These are phyloP conservation scores for Eufriesea mexicana DNA, from an alignment of 1,140 invertebrate species.

Conservation along the genomic window DNA sequence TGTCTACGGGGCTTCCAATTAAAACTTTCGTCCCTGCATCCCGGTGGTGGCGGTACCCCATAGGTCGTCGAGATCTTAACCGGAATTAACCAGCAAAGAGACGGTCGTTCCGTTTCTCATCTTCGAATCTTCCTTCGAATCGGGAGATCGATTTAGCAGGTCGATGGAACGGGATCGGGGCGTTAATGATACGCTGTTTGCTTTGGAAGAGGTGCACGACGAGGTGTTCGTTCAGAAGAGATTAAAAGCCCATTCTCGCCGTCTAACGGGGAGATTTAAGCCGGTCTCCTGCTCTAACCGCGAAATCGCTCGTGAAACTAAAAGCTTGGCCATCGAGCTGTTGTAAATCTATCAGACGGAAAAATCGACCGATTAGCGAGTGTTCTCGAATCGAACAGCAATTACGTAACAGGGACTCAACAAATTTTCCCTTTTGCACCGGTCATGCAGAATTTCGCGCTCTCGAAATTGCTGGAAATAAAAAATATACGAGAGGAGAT, in stretches of 20 bases:
- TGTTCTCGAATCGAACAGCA: neutral
- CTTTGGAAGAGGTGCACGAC: neutral
- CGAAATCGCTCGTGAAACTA: neutral
- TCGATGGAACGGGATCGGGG: conserved; percentile 8
- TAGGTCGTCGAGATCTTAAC: neutral
- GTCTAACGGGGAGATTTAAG: neutral
- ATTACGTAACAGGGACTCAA: neutral
- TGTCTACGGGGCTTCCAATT: neutral
- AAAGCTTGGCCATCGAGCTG: neutral
- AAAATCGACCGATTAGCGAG: neutral
- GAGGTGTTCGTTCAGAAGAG: conserved; percentile 6
- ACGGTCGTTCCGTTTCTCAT: neutral
- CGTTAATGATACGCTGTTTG: conserved; percentile 27
- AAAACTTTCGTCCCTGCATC: neutral
- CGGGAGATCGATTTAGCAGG: neutral
- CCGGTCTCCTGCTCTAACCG: neutral
- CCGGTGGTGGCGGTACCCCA: too few relatives aligned
- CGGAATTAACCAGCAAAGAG: neutral
- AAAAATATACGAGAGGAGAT: neutral
- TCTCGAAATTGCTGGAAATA: neutral
- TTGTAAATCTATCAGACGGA: conserved; percentile 5
- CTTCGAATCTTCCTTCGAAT: neutral
- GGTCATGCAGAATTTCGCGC: neutral
- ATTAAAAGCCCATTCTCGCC: conserved; percentile 22
- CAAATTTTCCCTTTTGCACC: neutral